Percentiles rank a stretch among this genome's conserved stretches.
phyloP scores from a whole-genome alignment of 2,113 vertebrate genomes.

The Onychostruthus taczanowskii region DNA sequence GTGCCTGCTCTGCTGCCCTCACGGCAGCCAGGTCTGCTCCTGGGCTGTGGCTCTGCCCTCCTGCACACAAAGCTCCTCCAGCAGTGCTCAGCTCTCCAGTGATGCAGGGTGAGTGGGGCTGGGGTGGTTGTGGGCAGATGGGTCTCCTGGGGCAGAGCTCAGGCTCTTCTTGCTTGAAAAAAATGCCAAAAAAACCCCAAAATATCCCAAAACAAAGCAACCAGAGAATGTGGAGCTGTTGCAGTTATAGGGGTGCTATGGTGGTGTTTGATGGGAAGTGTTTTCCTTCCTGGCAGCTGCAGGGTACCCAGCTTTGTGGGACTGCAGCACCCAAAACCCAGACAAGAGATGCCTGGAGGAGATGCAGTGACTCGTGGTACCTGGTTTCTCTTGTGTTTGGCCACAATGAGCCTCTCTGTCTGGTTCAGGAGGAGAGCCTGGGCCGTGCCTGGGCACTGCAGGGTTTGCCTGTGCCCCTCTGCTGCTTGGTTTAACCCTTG shows the following conservation, averaged over 20 bases:
- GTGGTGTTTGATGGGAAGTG: neutral
- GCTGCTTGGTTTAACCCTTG: neutral
- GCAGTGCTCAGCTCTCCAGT: fast-evolving
- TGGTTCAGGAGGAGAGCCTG: neutral
- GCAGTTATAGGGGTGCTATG: neutral
- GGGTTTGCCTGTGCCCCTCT: neutral
- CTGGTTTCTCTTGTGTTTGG: neutral
- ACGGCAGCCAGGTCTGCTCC: fast-evolving
- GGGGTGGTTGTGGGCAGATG: fast-evolving
- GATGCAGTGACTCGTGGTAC: neutral
- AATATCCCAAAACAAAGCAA: fast-evolving
- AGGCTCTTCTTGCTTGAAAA: neutral
- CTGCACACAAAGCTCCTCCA: fast-evolving
- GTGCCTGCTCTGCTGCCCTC: neutral
- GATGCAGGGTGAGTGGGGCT: fast-evolving
- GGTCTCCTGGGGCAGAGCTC: fast-evolving
- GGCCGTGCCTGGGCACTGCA: fast-evolving
- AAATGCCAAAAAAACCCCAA: too few species aligned
- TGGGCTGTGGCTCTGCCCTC: neutral
- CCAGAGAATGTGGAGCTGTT: fast-evolving
- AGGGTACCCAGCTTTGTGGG: fast-evolving
- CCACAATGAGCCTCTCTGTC: neutral
- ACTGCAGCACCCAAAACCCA: neutral
- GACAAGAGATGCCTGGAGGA: neutral
- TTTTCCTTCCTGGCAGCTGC: neutral